Evolutionary conservation across 2,113 vertebrate genomes (phyloP).

Genomic region (Prochilodus magdalenae): DNA sequence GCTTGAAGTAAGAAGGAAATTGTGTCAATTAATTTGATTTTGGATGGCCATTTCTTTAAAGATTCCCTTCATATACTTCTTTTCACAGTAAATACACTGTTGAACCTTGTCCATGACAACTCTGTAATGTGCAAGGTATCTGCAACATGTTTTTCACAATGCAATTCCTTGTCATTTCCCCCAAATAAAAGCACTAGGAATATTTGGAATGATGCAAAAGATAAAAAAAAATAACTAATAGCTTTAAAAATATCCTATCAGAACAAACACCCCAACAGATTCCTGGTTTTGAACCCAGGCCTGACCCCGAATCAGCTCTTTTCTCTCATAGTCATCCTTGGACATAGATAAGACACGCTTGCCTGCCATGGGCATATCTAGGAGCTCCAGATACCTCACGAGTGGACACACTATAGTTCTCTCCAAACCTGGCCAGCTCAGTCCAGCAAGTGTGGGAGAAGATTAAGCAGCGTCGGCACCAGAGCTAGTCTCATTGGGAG

Average conservation of each 20-base stretch:
- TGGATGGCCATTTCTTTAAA: too few relatives aligned
- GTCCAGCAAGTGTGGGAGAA: conserved; percentile 22
- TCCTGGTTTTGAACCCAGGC: not conserved
- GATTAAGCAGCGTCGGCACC: conserved; percentile 32
- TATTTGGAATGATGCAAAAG: not conserved
- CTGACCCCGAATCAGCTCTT: conserved; percentile 4
- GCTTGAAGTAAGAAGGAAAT: too few relatives aligned
- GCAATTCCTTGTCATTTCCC: not conserved
- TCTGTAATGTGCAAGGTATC: too few relatives aligned
- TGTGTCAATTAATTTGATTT: too few relatives aligned
- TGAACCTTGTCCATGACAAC: too few relatives aligned
- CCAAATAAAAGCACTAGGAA: not conserved
- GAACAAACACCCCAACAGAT: not conserved
- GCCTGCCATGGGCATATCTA: conserved; percentile 39
- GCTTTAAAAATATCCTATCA: not conserved
- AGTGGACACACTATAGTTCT: conserved; percentile 8
- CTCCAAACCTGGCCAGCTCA: conserved; percentile 9
- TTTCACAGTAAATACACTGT: too few relatives aligned
- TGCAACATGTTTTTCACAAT: not conserved
- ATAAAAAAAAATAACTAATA: not conserved
- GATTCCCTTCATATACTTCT: too few relatives aligned
- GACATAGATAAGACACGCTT: conserved; percentile 32
- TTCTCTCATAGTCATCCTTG: conserved; percentile 4
- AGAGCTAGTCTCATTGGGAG: conserved; percentile 16
- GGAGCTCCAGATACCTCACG: conserved; percentile 29